A percentile compares a stretch with the other conserved stretches of the same genome.
Conservation (phyloP, 2,113 vertebrate genomes). For the Rhea americana region DNA sequence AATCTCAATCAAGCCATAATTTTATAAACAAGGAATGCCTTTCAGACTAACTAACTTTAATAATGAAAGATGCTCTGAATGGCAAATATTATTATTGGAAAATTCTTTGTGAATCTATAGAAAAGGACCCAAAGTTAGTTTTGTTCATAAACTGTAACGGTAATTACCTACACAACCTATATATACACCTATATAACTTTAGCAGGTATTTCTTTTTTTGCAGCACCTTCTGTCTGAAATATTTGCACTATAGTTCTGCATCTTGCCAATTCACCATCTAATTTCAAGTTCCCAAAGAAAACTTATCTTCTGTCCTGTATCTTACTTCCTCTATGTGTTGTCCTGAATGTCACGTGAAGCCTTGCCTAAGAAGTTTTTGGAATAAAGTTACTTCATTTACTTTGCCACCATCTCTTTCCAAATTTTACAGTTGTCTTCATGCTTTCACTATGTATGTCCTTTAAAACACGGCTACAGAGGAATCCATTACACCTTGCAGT, state of each 20-base stretch:
- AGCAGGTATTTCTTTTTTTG: background rate
- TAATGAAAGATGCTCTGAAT: background rate
- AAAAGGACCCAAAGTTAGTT: conserved; percentile 16
- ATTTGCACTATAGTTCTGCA: conserved; percentile 1
- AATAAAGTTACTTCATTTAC: conserved; percentile 14
- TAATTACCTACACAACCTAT: background rate
- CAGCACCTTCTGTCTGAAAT: conserved; percentile 5
- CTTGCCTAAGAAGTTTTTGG: background rate
- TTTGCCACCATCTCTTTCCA: conserved; percentile 14
- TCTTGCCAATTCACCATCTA: conserved; percentile 15
- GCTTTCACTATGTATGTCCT: background rate
- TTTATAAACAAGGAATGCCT: background rate
- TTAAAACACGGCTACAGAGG: background rate
- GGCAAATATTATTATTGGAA: background rate
- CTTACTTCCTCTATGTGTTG: background rate
- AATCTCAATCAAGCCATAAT: background rate
- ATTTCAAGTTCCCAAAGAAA: conserved; percentile 25
- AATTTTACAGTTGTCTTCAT: conserved; percentile 21
- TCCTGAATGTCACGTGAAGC: conserved; percentile 11
- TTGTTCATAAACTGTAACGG: background rate
- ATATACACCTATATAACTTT: background rate
- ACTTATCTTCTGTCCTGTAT: background rate
- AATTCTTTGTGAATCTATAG: conserved; percentile 6
- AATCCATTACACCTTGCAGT: background rate
- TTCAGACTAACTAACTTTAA: conserved; percentile 5